Evolutionary conservation across 2,113 vertebrate genomes (phyloP).

Genomic region (Gavia stellata): DNA sequence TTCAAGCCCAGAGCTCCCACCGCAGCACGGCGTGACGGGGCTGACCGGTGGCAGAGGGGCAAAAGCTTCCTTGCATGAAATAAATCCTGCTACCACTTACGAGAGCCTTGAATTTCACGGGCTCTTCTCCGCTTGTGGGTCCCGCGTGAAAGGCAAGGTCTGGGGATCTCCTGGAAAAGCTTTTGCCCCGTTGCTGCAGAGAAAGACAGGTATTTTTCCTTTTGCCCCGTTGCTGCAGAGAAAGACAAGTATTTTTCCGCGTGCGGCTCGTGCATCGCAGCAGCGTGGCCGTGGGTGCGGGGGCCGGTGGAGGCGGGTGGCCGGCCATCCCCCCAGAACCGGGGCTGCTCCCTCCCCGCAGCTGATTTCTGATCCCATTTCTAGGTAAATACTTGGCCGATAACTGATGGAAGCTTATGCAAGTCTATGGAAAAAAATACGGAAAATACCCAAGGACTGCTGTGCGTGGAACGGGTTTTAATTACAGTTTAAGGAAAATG

Average conservation of each 20-base stretch:
- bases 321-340: accelerated
- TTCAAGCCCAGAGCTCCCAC: neutral
- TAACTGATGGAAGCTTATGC: slow-evolving; percentile 80
- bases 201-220: neutral
- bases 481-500: slow-evolving; percentile 62
- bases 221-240: neutral
- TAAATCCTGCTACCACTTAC: accelerated
- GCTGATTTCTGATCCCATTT: slow-evolving; percentile 56
- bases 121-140: neutral
- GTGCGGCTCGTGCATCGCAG: neutral
- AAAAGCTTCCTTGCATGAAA: neutral
- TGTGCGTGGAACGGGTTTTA: slow-evolving; percentile 66
- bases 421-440: slow-evolving; percentile 50
- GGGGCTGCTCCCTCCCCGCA: neutral
- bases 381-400: slow-evolving; percentile 97
- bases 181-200: neutral
- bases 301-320: neutral
- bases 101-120: accelerated
- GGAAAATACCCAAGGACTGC: slow-evolving; percentile 58
- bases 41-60: neutral
- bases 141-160: neutral
- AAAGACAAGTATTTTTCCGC: accelerated
- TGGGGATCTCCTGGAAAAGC: neutral
- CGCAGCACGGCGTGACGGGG: accelerated
- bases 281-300: accelerated